phyloP scores from a whole-genome alignment of 2,888 invertebrate species.

The Andrena haemorrhoa region DNA sequence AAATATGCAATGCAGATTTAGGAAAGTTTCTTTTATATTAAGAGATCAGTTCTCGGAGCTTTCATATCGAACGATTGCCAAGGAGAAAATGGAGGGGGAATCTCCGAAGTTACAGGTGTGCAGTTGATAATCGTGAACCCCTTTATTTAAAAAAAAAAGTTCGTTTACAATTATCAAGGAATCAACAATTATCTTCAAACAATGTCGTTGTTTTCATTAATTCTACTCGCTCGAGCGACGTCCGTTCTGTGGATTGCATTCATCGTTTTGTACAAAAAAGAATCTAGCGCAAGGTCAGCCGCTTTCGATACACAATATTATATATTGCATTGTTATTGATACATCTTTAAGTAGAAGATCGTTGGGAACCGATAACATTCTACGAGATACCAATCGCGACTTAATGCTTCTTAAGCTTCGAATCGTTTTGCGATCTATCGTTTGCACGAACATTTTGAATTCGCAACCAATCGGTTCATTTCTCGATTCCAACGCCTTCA shows the following conservation, averaged over 20 bases:
- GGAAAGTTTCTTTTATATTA: not conserved
- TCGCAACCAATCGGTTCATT: not conserved
- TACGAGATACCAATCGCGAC: too few relatives aligned
- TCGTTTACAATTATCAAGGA: not conserved
- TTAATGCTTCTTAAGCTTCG: too few relatives aligned
- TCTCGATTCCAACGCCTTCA: not conserved
- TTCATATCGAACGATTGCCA: not conserved
- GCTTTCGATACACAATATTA: not conserved
- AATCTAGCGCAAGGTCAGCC: constrained; percentile 19
- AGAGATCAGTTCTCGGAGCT: not conserved
- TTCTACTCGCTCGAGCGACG: not conserved
- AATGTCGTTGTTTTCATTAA: not conserved
- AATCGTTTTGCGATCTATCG: not conserved
- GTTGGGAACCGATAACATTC: too few relatives aligned
- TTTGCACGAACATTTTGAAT: not conserved
- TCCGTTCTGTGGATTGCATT: not conserved
- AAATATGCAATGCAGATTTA: constrained; percentile 19
- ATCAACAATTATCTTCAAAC: not conserved
- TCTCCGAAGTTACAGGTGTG: not conserved
- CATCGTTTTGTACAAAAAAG: not conserved
- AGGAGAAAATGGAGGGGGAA: not conserved
- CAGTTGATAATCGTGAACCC: not conserved
- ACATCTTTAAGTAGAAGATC: too few relatives aligned
- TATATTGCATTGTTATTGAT: too few relatives aligned
- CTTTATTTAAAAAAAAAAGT: not conserved